Percentiles rank a stretch among this genome's conserved stretches.
Evolutionary conservation across 2,113 vertebrate species (phyloP).

Genomic region (Alethe diademata): DNA sequence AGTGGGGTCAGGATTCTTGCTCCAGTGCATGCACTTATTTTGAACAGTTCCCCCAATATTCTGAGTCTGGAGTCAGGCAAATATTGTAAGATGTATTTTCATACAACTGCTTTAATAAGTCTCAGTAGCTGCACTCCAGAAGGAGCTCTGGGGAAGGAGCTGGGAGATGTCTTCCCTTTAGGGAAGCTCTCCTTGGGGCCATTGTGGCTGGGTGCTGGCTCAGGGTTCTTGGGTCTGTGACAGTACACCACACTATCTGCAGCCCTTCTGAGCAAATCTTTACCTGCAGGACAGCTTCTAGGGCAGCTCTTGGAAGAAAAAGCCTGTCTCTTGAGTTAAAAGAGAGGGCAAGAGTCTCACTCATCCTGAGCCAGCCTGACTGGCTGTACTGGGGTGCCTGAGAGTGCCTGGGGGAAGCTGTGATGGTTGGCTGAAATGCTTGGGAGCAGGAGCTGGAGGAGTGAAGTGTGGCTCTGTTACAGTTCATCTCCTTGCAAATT

Average conservation of each 20-base stretch:
- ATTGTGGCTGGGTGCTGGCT: background rate
- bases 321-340: background rate
- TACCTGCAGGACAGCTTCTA: background rate
- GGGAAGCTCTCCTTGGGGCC: background rate
- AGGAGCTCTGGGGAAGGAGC: background rate
- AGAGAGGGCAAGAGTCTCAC: background rate
- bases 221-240: background rate
- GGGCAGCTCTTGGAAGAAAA: background rate
- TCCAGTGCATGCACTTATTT: background rate
- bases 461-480: background rate
- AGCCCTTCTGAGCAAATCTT: background rate
- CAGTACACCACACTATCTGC: background rate
- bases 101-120: background rate
- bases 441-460: background rate
- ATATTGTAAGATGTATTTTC: background rate
- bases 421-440: background rate
- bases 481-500: background rate
- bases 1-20: background rate
- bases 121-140: background rate
- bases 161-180: rapidly evolving
- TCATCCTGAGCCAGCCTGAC: background rate
- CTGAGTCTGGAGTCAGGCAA: background rate
- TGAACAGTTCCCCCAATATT: rapidly evolving
- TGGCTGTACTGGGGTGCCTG: rapidly evolving
- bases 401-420: background rate